These are phyloP conservation scores for Arenaria interpres DNA, from an alignment of 2,113 vertebrate genomes.

Conservation along the genomic window DNA sequence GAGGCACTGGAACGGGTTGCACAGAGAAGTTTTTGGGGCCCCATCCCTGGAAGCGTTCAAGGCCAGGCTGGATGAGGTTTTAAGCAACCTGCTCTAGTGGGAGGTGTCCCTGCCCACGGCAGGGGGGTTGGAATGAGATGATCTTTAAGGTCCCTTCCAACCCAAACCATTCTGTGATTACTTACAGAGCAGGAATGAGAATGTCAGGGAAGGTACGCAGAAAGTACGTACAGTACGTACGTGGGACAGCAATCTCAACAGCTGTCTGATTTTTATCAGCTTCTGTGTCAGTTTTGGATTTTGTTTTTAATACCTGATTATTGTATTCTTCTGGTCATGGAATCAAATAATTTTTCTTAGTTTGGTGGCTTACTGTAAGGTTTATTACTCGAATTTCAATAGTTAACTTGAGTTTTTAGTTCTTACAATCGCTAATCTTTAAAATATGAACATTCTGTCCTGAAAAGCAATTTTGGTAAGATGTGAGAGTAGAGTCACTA, in stretches of 20 bases:
- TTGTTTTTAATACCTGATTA: not conserved
- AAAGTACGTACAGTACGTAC: not conserved
- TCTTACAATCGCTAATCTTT: not conserved
- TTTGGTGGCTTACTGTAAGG: not conserved
- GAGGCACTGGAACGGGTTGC: not conserved
- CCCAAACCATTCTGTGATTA: not conserved
- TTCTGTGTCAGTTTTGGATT: not conserved
- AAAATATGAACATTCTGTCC: not conserved
- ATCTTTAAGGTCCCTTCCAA: not conserved
- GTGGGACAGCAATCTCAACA: not conserved
- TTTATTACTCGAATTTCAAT: not conserved
- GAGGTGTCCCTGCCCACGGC: not conserved
- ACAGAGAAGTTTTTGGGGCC: not conserved
- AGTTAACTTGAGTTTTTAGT: not conserved
- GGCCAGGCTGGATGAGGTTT: not conserved
- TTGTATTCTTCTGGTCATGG: not conserved
- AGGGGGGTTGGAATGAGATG: not conserved
- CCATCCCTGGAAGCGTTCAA: not conserved
- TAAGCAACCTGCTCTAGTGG: not conserved
- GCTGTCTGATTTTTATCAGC: not conserved
- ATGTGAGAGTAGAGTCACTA: not conserved
- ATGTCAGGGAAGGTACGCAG: not conserved
- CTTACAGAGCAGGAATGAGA: not conserved
- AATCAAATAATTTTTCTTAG: not conserved
- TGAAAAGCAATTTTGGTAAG: not conserved